phyloP scores from a whole-genome alignment of 2,113 vertebrate species.

The Spea multiplicata region DNA sequence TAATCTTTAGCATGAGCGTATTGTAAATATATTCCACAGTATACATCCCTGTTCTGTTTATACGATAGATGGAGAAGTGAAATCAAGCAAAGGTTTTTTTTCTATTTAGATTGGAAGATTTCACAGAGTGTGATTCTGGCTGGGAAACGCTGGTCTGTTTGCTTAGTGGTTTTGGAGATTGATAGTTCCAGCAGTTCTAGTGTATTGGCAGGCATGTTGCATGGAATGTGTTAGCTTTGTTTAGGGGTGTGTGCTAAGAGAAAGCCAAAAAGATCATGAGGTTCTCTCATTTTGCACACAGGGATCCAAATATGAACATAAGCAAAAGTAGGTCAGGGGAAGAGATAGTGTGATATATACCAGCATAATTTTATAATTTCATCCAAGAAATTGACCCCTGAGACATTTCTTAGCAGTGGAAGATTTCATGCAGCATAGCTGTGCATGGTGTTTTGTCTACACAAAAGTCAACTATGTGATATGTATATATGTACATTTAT shows the following conservation, averaged over 20 bases:
- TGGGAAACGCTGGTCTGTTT: slow-evolving; percentile 33
- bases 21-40: too few relatives aligned
- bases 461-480: too few relatives aligned
- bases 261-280: slow-evolving; percentile 23
- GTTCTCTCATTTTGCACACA: neutral
- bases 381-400: neutral
- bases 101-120: slow-evolving; percentile 34
- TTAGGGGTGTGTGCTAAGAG: slow-evolving; percentile 35
- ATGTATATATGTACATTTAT: too few relatives aligned
- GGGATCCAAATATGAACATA: slow-evolving; percentile 11
- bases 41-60: slow-evolving; percentile 14
- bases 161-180: slow-evolving; percentile 30
- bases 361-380: neutral
- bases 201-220: slow-evolving; percentile 24
- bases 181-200: slow-evolving; percentile 37
- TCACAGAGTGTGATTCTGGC: slow-evolving; percentile 17
- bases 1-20: too few relatives aligned
- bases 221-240: slow-evolving; percentile 37
- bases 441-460: too few relatives aligned
- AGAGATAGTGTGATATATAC: slow-evolving; percentile 19
- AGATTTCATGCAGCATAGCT: too few relatives aligned
- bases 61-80: neutral
- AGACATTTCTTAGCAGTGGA: too few relatives aligned
- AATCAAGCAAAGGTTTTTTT: slow-evolving; percentile 26
- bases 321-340: slow-evolving; percentile 29